Evolutionary conservation across 2,888 invertebrate genomes (phyloP), one percentile per base, ranked within the genome.

Genomic region (Mayetiola destructor): DNA sequence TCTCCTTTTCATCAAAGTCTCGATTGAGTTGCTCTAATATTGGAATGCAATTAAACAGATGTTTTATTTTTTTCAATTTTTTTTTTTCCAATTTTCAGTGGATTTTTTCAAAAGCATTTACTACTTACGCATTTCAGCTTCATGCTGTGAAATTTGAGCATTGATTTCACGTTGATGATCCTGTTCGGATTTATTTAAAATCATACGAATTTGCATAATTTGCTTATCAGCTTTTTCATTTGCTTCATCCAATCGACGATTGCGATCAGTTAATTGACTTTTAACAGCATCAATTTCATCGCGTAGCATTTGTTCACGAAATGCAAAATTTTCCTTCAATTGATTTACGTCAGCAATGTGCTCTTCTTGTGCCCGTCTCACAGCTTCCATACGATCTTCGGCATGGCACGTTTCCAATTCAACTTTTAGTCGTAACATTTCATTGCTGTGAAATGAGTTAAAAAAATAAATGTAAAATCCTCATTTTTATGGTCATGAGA

Each of bases 201-300:
- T 71, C 68, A 72, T 69, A 52, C 73, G 67, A 8, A 71, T 71
- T 61, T 72, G 69, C 23, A 84, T 71, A 53, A 82, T 74, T 65
- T 84, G 81, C 70, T 80, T 76, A 68, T 85, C 85, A 0, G 84
- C 80, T 61, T 79, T 79, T 59, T 81, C 78, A 67, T 80, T 77
- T 0, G 79, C 77, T 54, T 76, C 77, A 0, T 79, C 74, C 53
- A 84, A 69, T 57, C 81, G 81, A 0, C 77, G 72, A 60, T 86
- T 84, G 64, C 83, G 85, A 52, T 77, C 78, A 1, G 77, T 73
- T 30, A 86, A 66, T n/a, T 77, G 75, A 61, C 79, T 77, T 69
- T 84, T 82, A 6, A 87, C 69, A 61, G 76, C 77, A 57, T 80
- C 77, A 62, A 85, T 79, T 85, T 81, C 79, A 61, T 75, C 73